Conservation (phyloP, 2,797 vertebrate genomes). For the Argyrosomus regius region DNA sequence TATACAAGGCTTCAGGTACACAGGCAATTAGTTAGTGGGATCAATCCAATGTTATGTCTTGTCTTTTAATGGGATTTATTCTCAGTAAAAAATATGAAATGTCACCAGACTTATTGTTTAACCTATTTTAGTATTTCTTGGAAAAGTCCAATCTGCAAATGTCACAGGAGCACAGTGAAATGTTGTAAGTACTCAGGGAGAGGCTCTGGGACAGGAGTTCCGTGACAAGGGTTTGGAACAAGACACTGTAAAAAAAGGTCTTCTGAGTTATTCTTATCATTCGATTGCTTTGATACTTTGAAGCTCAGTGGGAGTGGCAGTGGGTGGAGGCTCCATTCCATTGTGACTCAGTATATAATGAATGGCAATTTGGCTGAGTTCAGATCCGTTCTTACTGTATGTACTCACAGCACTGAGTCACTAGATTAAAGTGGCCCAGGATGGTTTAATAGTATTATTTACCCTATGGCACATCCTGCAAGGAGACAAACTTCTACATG, state of each 20-base stretch:
- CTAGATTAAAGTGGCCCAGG: neutral
- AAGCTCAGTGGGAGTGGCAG: neutral
- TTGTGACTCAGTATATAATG: neutral
- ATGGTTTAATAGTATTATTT: neutral
- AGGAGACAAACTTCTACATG: neutral
- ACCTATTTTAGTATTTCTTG: slow-evolving; percentile 3
- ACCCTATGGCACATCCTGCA: neutral
- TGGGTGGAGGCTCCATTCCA: neutral
- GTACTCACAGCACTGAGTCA: neutral
- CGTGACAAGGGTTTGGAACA: neutral
- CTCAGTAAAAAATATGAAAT: neutral
- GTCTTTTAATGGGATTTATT: neutral
- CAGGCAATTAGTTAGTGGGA: neutral
- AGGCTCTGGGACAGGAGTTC: neutral
- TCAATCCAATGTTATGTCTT: neutral
- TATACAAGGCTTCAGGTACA: neutral
- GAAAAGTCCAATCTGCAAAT: neutral
- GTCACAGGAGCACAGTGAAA: neutral
- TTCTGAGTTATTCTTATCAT: neutral
- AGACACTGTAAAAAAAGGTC: neutral
- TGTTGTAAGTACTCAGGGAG: neutral
- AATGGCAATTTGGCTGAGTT: neutral
- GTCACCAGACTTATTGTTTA: neutral
- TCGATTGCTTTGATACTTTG: neutral
- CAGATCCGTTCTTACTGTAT: neutral